Evolutionary conservation across 2,888 invertebrate species (phyloP), one percentile per base, ranked within the genome.

Genomic region (Callimorpha dominula): DNA sequence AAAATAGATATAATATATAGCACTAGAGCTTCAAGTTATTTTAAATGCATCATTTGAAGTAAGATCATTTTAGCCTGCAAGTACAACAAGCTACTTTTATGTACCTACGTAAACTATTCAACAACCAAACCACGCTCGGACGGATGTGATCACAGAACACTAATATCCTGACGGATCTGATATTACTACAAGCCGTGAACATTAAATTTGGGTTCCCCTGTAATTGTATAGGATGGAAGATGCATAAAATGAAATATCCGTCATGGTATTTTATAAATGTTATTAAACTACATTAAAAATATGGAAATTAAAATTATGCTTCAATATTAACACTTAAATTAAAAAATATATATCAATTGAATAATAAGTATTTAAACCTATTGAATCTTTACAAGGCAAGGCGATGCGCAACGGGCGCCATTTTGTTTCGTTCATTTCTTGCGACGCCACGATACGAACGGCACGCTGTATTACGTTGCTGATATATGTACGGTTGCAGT

Each of bases 401-500:
- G 65, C 62, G 7, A n/a, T 42, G 42, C 71, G 14, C 42, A 46
- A 46, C 54, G 77, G 86, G 70, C 90, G 91, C 91, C 91, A 91
- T 91, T 87, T 91, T 91, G 89, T 80, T 78, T 73, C 74, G 77
- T 75, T 88, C 87, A 88, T 84, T 84, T 76, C 82, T 74, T 78
- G 78, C 70, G 74, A 76, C 76, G 80, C 72, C 77, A 75, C 78
- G 82, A 73, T 77, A 76, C 81, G 78, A 81, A 82, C 72, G 85
- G 78, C 82, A 87, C 85, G 81, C 81, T 70, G 46, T 63, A 43
- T 14, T 54, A 67, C 20, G 20, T 68, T 63, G 52, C 54, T 50
- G n/a, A 20, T 17, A 42, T n/a, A 60, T n/a, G 20, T 52, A 63
- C 52, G 50, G 54, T 46, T 70, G 63, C 50, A 67, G 42, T 11